Evolutionary conservation across 1,140 invertebrate species (phyloP).

Genomic region (Lasaia peninsularis): DNA sequence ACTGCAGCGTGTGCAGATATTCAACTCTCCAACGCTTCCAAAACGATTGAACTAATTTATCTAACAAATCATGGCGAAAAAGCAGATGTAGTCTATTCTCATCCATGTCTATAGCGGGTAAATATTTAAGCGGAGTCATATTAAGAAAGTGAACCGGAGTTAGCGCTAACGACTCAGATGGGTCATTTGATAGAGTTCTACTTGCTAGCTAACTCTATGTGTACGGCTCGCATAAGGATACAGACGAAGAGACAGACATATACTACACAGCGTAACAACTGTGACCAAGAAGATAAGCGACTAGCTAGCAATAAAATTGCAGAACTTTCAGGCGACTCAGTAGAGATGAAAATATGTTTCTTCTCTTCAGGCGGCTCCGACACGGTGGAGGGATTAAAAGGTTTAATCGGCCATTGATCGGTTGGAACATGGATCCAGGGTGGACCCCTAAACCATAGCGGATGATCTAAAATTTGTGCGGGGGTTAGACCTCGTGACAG

Average conservation of each 20-base stretch:
- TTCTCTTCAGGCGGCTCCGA: not conserved
- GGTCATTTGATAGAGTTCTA: constrained; percentile 6
- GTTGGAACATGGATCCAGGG: not conserved
- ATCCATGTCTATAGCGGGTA: constrained; percentile 13
- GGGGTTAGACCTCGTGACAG: not conserved
- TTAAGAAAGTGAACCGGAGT: constrained; percentile 20
- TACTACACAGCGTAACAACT: not conserved
- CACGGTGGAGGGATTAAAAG: not conserved
- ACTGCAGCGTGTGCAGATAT: too few relatives aligned
- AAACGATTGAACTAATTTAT: too few relatives aligned
- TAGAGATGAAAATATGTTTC: not conserved
- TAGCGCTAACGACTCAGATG: constrained; percentile 16
- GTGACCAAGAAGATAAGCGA: not conserved
- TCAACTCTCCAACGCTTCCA: too few relatives aligned
- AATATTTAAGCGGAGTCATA: constrained; percentile 18
- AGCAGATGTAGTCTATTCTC: not conserved
- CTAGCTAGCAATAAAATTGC: not conserved
- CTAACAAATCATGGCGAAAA: constrained; percentile 1
- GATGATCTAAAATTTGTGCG: not conserved
- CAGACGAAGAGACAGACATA: too few relatives aligned
- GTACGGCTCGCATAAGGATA: too few relatives aligned
- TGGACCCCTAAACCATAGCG: not conserved
- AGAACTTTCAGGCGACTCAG: not conserved
- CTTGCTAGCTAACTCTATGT: too few relatives aligned
- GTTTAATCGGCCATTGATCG: not conserved